Conservation (phyloP, 2,113 vertebrate genomes). For the Actinemys pallida region DNA sequence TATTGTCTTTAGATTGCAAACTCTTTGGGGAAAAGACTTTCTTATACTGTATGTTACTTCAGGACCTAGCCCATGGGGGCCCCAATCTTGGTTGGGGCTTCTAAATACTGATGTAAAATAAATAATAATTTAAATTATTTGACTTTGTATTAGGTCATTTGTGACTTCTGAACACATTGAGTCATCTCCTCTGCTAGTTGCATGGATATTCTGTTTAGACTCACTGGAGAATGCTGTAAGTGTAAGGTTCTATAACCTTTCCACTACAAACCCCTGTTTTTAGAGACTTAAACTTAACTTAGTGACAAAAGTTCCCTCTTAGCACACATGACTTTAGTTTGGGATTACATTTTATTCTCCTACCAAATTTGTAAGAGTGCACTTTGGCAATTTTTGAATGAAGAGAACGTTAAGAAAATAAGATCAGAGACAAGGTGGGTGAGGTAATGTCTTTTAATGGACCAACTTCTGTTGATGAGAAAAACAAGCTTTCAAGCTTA, state of each 20-base stretch:
- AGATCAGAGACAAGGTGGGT: too few relatives aligned
- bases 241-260: not conserved
- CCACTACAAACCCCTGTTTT: not conserved
- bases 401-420: not conserved
- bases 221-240: not conserved
- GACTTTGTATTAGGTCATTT: not conserved
- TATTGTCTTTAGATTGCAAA: not conserved
- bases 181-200: not conserved
- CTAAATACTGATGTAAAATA: not conserved
- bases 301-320: not conserved
- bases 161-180: not conserved
- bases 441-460: too few relatives aligned
- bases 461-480: too few relatives aligned
- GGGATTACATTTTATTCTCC: not conserved
- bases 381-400: not conserved
- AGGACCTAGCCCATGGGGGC: not conserved
- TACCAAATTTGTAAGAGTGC: not conserved
- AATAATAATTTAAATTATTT: not conserved
- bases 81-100: not conserved
- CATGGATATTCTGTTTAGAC: not conserved
- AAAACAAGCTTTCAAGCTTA: too few relatives aligned
- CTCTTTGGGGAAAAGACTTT: not conserved
- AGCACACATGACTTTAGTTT: not conserved
- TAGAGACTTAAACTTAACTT: not conserved
- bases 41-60: not conserved